phyloP scores from a whole-genome alignment of 1,140 invertebrate species.

The Anthonomus grandis region DNA sequence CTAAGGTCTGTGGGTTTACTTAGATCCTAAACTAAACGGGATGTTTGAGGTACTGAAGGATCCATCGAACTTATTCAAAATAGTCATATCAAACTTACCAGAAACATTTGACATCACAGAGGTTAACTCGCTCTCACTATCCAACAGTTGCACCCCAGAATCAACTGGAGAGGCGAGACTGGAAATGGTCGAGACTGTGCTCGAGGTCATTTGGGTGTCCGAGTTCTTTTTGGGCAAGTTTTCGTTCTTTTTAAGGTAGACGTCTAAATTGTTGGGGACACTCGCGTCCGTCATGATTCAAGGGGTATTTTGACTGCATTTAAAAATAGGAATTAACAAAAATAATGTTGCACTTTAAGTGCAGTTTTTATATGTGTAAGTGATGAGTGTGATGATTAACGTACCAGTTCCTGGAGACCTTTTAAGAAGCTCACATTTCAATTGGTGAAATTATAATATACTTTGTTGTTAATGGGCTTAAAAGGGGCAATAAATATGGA shows the following conservation, averaged over 20 bases:
- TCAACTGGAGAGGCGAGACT: slow-evolving; percentile 49
- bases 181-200: slow-evolving; percentile 41
- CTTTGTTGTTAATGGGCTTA: too few species aligned
- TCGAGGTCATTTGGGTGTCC: slow-evolving; percentile 43
- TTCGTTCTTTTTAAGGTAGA: slow-evolving; percentile 13
- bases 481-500: too few species aligned
- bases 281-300: slow-evolving; percentile 1
- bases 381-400: background rate
- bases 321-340: background rate
- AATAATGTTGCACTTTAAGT: background rate
- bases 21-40: too few species aligned
- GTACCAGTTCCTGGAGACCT: background rate
- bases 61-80: too few species aligned
- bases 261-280: slow-evolving; percentile 10
- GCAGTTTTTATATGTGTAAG: background rate
- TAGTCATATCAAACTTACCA: too few species aligned
- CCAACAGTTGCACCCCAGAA: slow-evolving; percentile 53
- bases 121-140: slow-evolving; percentile 55
- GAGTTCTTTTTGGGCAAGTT: slow-evolving; percentile 11
- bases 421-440: background rate
- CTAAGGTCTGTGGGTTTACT: too few species aligned
- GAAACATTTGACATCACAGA: slow-evolving; percentile 50
- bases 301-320: too few species aligned
- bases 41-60: too few species aligned
- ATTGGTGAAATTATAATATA: too few species aligned